phyloP scores from a whole-genome alignment of 1,140 invertebrate genomes.

The Bombus difficillimus region DNA sequence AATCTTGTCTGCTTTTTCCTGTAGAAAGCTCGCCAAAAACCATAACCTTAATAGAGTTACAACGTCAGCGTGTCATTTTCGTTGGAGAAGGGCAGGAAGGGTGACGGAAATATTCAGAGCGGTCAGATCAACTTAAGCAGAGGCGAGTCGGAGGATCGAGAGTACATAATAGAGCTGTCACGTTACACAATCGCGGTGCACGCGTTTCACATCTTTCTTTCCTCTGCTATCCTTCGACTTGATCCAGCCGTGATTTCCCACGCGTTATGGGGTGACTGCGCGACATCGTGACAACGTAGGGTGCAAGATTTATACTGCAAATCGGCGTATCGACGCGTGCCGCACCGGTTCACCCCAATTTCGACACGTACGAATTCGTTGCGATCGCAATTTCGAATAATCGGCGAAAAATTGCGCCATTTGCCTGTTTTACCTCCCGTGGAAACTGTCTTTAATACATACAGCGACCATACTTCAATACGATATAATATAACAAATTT shows the following conservation, averaged over 20 bases:
- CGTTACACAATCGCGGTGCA: constrained; percentile 37
- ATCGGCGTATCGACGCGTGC: constrained; percentile 72
- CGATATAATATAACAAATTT: no score
- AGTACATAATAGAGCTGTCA: constrained; percentile 70
- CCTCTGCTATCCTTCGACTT: constrained; percentile 35
- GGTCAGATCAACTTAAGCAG: constrained; percentile 63
- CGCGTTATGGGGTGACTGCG: constrained; percentile 68
- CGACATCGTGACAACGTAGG: constrained; percentile 59
- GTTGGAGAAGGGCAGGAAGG: constrained; percentile 9
- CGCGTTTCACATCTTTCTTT: constrained; percentile 47
- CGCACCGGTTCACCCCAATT: constrained; percentile 61
- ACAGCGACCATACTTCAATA: no score
- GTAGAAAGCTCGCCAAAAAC: no score
- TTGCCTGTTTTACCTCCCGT: constrained; percentile 35
- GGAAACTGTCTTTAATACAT: neutral
- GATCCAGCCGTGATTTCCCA: constrained; percentile 69
- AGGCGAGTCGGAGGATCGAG: neutral
- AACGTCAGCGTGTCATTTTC: constrained; percentile 19
- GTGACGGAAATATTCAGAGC: constrained; percentile 4
- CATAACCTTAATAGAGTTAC: neutral
- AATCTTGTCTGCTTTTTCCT: no score
- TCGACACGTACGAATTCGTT: constrained; percentile 71
- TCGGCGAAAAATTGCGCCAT: constrained; percentile 74
- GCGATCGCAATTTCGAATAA: constrained; percentile 77
- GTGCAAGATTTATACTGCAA: constrained; percentile 70